Conservation (phyloP, 2,888 invertebrate genomes). For the Nemoura dubitans region DNA sequence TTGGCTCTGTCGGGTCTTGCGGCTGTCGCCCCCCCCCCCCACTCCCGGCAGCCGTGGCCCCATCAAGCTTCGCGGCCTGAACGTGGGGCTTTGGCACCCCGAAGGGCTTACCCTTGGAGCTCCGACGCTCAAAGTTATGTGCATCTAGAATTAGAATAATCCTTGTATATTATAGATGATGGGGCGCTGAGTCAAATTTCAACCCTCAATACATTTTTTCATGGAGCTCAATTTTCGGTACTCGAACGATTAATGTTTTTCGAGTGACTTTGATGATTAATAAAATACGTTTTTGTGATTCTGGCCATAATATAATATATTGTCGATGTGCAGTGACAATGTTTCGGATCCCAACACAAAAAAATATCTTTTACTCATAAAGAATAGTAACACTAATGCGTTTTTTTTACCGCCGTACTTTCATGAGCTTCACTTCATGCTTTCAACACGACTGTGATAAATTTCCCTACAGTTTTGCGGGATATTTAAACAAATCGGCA, state of each 20-base stretch:
- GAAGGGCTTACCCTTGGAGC: not conserved
- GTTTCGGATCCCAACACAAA: not conserved
- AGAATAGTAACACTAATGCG: not conserved
- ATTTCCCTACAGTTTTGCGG: not conserved
- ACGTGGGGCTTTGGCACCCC: not conserved
- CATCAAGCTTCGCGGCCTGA: not conserved
- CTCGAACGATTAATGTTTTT: not conserved
- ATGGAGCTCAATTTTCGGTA: not conserved
- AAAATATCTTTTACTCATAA: not conserved
- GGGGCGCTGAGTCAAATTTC: not conserved
- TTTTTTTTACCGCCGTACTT: not conserved
- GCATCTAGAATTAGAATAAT: not conserved
- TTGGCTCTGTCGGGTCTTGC: not conserved
- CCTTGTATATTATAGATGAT: not conserved
- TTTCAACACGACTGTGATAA: not conserved
- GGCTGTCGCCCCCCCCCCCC: no score
- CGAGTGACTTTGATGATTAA: not conserved
- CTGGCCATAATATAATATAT: no score
- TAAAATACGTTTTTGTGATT: not conserved
- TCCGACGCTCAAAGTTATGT: not conserved
- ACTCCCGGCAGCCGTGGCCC: no score
- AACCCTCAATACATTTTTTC: not conserved
- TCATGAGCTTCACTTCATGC: not conserved
- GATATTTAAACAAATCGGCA: conserved; percentile 35
- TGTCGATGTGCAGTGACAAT: no score